phyloP scores from a whole-genome alignment of 2,797 vertebrate genomes.

The Sebastes paucispinis region DNA sequence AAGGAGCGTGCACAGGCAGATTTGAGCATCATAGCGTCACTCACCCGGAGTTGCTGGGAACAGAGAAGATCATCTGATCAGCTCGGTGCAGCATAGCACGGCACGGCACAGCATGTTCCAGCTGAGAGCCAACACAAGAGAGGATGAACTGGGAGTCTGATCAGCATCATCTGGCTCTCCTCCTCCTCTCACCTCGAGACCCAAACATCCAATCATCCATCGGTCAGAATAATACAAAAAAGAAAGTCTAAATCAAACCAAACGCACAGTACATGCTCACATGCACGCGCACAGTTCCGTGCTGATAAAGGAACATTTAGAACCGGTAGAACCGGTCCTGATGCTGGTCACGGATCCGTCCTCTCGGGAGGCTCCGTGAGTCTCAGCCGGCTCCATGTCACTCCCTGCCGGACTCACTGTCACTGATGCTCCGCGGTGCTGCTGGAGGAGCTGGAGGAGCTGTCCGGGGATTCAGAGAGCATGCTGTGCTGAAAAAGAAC shows the following conservation, averaged over 20 bases:
- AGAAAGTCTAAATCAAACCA: background rate
- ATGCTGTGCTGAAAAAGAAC: conserved; percentile 36
- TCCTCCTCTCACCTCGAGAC: background rate
- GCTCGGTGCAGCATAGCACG: background rate
- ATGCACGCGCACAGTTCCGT: conserved; percentile 3
- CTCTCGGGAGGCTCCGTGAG: background rate
- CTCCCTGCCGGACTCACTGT: background rate
- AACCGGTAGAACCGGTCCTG: background rate
- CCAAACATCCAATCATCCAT: background rate
- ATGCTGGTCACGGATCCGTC: background rate
- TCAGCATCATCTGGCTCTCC: conserved; percentile 29
- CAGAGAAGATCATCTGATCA: conserved; percentile 8
- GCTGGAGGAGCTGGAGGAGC: background rate
- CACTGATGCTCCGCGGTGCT: background rate
- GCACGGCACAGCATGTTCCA: background rate
- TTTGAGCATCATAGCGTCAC: background rate
- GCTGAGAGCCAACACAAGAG: conserved; percentile 2
- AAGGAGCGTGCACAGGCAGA: background rate
- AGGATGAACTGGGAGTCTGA: conserved; percentile 1
- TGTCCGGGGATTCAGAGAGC: conserved; percentile 23
- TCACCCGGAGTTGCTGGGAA: conserved; percentile 15
- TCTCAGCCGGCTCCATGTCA: background rate
- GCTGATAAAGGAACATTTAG: background rate
- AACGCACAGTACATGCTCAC: background rate
- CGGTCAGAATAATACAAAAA: background rate